phyloP scores from a whole-genome alignment of 2,797 vertebrate species.

The Neoniphon sammara region DNA sequence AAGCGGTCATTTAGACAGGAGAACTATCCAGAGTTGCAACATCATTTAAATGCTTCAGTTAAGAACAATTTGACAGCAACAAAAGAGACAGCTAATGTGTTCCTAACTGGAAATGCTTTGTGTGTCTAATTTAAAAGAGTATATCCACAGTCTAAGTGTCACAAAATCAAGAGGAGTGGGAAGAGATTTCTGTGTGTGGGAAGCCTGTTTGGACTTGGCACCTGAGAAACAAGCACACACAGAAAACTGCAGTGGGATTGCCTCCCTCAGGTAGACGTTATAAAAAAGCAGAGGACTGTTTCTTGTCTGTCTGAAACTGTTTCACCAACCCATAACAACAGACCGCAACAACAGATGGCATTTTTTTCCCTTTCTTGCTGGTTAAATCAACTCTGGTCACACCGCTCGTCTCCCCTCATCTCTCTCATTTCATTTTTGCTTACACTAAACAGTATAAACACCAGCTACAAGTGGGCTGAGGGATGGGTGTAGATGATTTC shows the following conservation, averaged over 20 bases:
- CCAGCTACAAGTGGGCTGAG: slow-evolving; percentile 1
- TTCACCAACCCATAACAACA: slow-evolving; percentile 30
- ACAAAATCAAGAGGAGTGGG: slow-evolving; percentile 31
- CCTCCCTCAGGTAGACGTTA: slow-evolving; percentile 15
- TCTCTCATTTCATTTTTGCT: background rate
- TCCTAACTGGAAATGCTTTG: slow-evolving; percentile 28
- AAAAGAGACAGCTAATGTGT: slow-evolving; percentile 17
- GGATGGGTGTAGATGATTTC: background rate
- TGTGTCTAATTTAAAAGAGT: slow-evolving; percentile 23
- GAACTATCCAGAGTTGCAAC: slow-evolving; percentile 4
- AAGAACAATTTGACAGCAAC: background rate
- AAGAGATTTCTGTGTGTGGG: slow-evolving; percentile 21
- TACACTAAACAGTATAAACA: background rate
- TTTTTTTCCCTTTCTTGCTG: slow-evolving; percentile 21
- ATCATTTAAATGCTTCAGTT: background rate
- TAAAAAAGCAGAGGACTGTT: slow-evolving; percentile 24
- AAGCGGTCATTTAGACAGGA: background rate
- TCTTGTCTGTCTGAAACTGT: background rate
- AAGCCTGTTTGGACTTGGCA: slow-evolving; percentile 37
- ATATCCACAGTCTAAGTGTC: background rate
- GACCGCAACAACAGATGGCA: slow-evolving; percentile 30
- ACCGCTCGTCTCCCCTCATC: background rate
- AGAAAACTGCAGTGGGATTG: slow-evolving; percentile 4
- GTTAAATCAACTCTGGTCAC: slow-evolving; percentile 28
- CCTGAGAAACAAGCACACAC: slow-evolving; percentile 32